A percentile compares a stretch with the other conserved stretches of the same genome.
These are phyloP conservation scores for Endotricha flammealis DNA, from an alignment of 2,888 invertebrate genomes.

Conservation along the genomic window DNA sequence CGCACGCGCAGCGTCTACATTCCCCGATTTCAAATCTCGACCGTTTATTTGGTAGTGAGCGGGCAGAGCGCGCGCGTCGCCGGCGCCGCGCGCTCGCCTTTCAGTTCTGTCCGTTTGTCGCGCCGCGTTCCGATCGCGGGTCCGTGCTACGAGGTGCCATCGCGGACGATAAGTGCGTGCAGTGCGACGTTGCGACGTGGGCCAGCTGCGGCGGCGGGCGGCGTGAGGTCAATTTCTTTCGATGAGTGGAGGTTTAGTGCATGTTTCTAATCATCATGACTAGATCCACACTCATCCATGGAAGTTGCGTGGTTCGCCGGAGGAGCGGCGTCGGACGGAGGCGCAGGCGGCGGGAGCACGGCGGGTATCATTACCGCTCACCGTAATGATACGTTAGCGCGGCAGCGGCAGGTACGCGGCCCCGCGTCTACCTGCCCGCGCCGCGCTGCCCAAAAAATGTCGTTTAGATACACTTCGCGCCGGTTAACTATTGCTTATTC, in stretches of 20 bases:
- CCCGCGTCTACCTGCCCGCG: slow-evolving; percentile 55
- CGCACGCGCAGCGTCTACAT: slow-evolving; percentile 72
- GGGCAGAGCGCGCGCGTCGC: slow-evolving; percentile 53
- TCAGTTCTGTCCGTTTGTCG: slow-evolving; percentile 45
- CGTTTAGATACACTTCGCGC: slow-evolving; percentile 57
- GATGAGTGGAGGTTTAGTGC: slow-evolving; percentile 87
- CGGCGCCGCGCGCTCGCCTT: slow-evolving; percentile 36
- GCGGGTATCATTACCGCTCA: slow-evolving; percentile 56
- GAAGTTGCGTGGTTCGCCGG: slow-evolving; percentile 75
- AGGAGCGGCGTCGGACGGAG: slow-evolving; percentile 32
- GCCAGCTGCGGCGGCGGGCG: slow-evolving; percentile 36
- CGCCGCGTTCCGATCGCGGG: slow-evolving; percentile 67
- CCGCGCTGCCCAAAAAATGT: slow-evolving; percentile 51
- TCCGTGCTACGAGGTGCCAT: slow-evolving; percentile 69
- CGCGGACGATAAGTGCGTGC: slow-evolving; percentile 68
- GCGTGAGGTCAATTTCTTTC: slow-evolving; percentile 77
- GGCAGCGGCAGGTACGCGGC: slow-evolving; percentile 60
- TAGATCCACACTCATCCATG: slow-evolving; percentile 90
- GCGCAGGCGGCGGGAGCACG: slow-evolving; percentile 38
- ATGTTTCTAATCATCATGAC: slow-evolving; percentile 83
- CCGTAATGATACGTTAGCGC: slow-evolving; percentile 65
- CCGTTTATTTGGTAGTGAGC: slow-evolving; percentile 75
- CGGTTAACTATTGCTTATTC: slow-evolving; percentile 49
- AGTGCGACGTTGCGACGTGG: slow-evolving; percentile 55
- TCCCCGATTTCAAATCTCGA: slow-evolving; percentile 77